Conservation (phyloP, 2,797 vertebrate genomes). For the Pantherophis vulpinus region DNA sequence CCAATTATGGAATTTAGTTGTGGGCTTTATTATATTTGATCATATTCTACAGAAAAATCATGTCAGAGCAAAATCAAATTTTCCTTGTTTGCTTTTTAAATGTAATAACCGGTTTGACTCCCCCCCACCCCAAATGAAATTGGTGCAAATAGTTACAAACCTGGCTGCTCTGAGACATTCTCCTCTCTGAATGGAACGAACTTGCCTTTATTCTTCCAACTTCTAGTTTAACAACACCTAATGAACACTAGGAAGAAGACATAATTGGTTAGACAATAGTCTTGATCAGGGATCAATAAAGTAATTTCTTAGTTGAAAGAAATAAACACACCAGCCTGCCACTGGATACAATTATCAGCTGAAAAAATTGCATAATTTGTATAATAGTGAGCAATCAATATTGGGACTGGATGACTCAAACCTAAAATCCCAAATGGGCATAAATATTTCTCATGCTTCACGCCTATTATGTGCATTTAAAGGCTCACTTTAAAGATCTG, state of each 20-base stretch:
- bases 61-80: neutral
- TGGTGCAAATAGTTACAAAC: conserved; percentile 67
- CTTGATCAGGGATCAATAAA: conserved; percentile 25
- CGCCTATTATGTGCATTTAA: neutral
- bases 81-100: conserved; percentile 35
- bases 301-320: conserved; percentile 13
- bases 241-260: conserved; percentile 79
- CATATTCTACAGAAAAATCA: conserved; percentile 7
- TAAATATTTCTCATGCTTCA: neutral
- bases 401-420: neutral
- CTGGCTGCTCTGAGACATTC: conserved; percentile 90
- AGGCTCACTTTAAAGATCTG: neutral
- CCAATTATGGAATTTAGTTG: neutral
- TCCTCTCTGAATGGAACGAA: conserved; percentile 90
- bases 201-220: conserved; percentile 92
- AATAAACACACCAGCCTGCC: neutral
- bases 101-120: conserved; percentile 20
- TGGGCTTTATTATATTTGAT: conserved; percentile 11
- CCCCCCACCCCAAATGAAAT: neutral
- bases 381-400: neutral
- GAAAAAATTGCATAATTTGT: neutral
- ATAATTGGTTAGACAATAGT: conserved; percentile 11
- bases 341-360: neutral
- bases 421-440: neutral
- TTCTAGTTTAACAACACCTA: conserved; percentile 89